Conservation (phyloP, 37 sponge, comb jelly and placozoan genomes). For the Tethya wilhelma region DNA sequence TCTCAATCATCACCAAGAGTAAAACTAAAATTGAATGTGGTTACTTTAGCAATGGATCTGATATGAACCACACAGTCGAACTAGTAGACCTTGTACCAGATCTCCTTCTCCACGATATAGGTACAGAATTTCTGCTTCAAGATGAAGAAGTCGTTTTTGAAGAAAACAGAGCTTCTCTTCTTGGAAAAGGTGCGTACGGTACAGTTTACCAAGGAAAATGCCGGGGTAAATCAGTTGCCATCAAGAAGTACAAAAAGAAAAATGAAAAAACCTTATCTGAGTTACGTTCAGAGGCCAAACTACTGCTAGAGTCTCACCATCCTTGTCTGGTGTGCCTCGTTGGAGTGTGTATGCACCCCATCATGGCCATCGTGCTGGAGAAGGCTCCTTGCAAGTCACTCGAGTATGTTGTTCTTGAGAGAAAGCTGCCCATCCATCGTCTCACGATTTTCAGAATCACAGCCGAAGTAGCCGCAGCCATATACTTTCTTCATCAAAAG, state of each 20-base stretch:
- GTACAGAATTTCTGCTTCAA: slow-evolving; percentile 56
- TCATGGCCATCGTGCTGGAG: slow-evolving; percentile 79
- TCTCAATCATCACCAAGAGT: background rate
- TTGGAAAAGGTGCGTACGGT: slow-evolving; percentile 75
- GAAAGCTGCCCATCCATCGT: slow-evolving; percentile 54
- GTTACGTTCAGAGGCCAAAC: slow-evolving; percentile 65
- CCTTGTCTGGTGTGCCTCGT: slow-evolving; percentile 82
- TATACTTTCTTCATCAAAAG: slow-evolving; percentile 63
- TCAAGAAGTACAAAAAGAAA: slow-evolving; percentile 64
- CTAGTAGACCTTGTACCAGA: slow-evolving; percentile 81
- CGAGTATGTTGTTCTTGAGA: slow-evolving; percentile 43
- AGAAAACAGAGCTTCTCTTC: slow-evolving; percentile 37
- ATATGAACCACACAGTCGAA: slow-evolving; percentile 33
- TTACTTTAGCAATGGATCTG: slow-evolving; percentile 7
- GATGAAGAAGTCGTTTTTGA: slow-evolving; percentile 44
- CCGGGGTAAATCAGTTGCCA: slow-evolving; percentile 66
- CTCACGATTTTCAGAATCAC: slow-evolving; percentile 71
- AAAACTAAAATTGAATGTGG: slow-evolving; percentile 24
- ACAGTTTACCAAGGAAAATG: slow-evolving; percentile 70
- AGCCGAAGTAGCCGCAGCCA: slow-evolving; percentile 78
- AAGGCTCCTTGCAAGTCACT: slow-evolving; percentile 83
- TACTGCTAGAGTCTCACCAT: slow-evolving; percentile 68
- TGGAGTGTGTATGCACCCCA: slow-evolving; percentile 72
- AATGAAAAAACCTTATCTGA: slow-evolving; percentile 53
- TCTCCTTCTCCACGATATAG: slow-evolving; percentile 69